A percentile compares a stretch with the other conserved stretches of the same genome.
These are phyloP conservation scores for Arctocebus calabarensis DNA, from an alignment of 2,797 vertebrate species.

Conservation along the genomic window DNA sequence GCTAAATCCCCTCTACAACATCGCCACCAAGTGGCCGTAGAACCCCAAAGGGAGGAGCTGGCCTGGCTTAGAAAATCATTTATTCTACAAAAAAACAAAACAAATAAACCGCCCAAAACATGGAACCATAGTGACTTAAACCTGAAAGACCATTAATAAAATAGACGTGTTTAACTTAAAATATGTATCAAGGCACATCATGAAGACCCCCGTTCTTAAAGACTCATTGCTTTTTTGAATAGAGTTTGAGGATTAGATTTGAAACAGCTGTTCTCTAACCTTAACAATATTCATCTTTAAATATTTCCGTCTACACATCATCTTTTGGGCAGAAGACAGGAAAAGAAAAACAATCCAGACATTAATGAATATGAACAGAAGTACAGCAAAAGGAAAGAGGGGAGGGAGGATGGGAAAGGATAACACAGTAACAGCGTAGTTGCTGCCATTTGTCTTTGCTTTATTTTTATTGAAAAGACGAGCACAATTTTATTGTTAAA, in stretches of 20 bases:
- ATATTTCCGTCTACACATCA: background rate
- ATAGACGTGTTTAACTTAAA: conserved; percentile 18
- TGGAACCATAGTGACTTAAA: background rate
- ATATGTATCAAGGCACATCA: background rate
- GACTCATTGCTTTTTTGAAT: background rate
- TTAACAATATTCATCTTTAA: background rate
- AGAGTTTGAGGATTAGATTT: conserved; percentile 2
- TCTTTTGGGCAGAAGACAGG: background rate
- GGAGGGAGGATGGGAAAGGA: background rate
- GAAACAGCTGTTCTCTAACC: background rate
- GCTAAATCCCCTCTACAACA: conserved; percentile 74
- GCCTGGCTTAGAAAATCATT: background rate
- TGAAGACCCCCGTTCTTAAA: background rate
- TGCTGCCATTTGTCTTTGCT: background rate
- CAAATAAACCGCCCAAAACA: no score
- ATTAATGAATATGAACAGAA: background rate
- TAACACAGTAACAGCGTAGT: background rate
- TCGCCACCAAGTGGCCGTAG: conserved; percentile 77
- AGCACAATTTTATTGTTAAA: conserved; percentile 47
- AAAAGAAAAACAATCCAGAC: background rate
- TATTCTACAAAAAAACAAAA: background rate
- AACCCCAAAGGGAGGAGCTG: background rate
- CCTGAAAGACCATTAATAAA: background rate
- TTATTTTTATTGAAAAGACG: conserved; percentile 57
- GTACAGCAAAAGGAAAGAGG: background rate